Evolutionary conservation across 2,888 invertebrate species (phyloP), one percentile per base, ranked within the genome.

Genomic region (Caenorhabditis sp.): DNA sequence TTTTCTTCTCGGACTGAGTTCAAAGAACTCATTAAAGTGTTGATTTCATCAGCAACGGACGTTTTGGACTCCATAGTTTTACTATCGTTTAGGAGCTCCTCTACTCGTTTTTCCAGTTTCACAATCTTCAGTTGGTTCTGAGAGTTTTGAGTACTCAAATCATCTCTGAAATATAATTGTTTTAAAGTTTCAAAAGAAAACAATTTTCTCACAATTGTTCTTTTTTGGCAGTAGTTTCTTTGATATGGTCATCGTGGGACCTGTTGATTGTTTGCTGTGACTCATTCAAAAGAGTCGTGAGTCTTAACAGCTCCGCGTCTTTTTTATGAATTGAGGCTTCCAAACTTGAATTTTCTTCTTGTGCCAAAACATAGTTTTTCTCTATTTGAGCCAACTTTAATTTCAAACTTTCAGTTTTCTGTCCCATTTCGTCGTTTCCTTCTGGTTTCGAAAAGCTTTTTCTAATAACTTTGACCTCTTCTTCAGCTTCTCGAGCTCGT

Each of bases 41-140:
- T 82, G 24, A 89, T 80, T 72, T 89, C 89, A 70, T 88, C 88
- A 11, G 85, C 86, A 4, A 88, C 85, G 0, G 84, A 80, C 1
- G 79, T 82, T 65, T 79, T 79, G 2, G 79, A 65, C 50, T 74
- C 61, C 15, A 85, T 20, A 22, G 67, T 32, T 11, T 71, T 71
- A 9, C 68, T 67, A 32, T 86, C 77, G 64, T 71, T 69, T 2
- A 18, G 13, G 22, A 82, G 20, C 18, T 80, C 64, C 11, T 65
- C 24, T 1, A 76, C 58, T 20, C 44, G n/a, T 24, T 64, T 56
- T 35, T 64, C 55, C 32, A 53, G 13, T 53, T 26, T 24, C 18
- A 20, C 50, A 22, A 20, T 26, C 18, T 53, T 53, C 26, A 44
- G 5, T 44, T 32, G 32, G 4, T 32, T n/a, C n/a, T n/a, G n/a